Conservation (phyloP, 1,140 invertebrate species). For the Zaprionus camerounensis region DNA sequence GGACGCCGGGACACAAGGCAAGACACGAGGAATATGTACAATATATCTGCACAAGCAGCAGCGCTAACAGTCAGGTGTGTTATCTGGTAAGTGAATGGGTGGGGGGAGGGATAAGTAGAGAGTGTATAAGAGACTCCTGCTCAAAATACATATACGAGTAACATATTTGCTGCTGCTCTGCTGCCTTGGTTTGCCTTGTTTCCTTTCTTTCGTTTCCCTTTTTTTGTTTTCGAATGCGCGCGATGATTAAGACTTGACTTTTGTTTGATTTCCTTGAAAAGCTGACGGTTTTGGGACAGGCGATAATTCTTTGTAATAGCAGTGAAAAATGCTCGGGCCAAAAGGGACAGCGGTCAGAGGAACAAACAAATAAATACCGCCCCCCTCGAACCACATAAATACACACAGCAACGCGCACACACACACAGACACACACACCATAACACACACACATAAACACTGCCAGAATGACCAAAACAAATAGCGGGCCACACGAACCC, state of each 20-base stretch:
- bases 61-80: conserved; percentile 25
- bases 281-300: conserved; percentile 43
- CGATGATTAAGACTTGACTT: conserved; percentile 44
- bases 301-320: conserved; percentile 79
- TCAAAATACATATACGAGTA: background rate
- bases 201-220: conserved; percentile 1
- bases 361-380: conserved; percentile 47
- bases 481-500: conserved; percentile 63
- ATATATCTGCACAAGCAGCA: background rate
- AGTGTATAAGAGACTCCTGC: background rate
- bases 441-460: conserved; percentile 15
- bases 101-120: background rate
- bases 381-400: conserved; percentile 15
- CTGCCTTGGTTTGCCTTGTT: background rate
- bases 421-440: conserved; percentile 30
- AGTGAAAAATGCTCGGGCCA: conserved; percentile 65
- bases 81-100: conserved; percentile 25
- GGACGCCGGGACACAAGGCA: conserved; percentile 15
- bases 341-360: conserved; percentile 41
- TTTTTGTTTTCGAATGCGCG: conserved; percentile 19
- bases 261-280: conserved; percentile 72
- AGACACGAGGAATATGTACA: conserved; percentile 30
- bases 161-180: background rate
- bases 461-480: conserved; percentile 70
- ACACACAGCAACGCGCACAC: conserved; percentile 11